These are phyloP conservation scores for Penaeus indicus DNA, from an alignment of 1,140 invertebrate genomes.

Conservation along the genomic window DNA sequence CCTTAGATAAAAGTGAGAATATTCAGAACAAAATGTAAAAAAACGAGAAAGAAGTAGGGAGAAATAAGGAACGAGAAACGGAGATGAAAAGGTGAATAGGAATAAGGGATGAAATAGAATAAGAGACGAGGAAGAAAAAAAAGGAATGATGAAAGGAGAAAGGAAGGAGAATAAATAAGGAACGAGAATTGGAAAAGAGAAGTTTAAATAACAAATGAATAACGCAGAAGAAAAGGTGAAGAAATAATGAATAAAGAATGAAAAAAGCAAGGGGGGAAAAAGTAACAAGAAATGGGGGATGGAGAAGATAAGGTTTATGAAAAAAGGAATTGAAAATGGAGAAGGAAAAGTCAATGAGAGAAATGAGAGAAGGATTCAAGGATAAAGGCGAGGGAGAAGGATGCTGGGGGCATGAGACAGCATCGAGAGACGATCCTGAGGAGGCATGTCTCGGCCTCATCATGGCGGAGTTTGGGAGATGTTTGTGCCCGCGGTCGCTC, in stretches of 20 bases:
- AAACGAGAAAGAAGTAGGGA: neutral
- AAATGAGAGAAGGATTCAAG: neutral
- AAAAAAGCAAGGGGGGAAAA: neutral
- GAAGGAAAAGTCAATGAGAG: no score
- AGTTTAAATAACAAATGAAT: neutral
- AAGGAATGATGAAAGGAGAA: no score
- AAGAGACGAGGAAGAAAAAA: neutral
- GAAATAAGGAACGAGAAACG: neutral
- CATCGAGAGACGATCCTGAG: neutral
- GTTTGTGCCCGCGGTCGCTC: no score
- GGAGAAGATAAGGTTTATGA: neutral
- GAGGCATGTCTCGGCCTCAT: neutral
- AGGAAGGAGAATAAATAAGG: neutral
- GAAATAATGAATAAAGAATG: neutral
- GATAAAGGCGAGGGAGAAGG: neutral
- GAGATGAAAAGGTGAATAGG: neutral
- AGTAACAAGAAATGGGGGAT: neutral
- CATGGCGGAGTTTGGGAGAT: no score
- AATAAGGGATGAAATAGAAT: slow-evolving; percentile 10
- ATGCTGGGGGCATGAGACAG: neutral
- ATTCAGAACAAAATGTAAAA: neutral
- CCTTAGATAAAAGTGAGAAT: no score
- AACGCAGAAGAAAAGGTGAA: neutral
- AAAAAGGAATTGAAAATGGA: neutral
- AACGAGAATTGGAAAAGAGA: neutral